A percentile compares a stretch with the other conserved stretches of the same genome.
Evolutionary conservation across 2,113 vertebrate genomes (phyloP).

Genomic region (Hiodon alosoides): DNA sequence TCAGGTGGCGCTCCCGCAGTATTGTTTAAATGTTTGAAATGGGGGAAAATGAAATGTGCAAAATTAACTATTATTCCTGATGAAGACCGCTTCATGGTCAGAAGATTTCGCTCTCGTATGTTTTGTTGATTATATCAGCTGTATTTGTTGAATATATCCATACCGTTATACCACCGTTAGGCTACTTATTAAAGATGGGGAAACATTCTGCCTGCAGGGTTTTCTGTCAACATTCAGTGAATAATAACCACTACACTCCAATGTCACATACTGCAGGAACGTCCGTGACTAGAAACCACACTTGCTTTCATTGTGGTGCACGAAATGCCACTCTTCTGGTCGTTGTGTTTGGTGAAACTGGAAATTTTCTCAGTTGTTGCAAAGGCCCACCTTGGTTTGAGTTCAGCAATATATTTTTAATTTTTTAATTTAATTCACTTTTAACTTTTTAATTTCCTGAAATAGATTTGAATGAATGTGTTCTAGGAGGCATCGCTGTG

Average conservation of each 20-base stretch:
- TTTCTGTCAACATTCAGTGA: background rate
- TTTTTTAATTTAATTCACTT: background rate
- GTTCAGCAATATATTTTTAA: background rate
- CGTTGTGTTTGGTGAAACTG: slow-evolving; percentile 3
- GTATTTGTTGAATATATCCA: no score
- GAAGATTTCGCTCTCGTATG: no score
- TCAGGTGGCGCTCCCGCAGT: no score
- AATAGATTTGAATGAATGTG: background rate
- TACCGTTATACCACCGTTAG: no score
- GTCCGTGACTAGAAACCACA: background rate
- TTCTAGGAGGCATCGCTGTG: background rate
- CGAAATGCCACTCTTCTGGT: background rate
- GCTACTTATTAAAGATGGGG: background rate
- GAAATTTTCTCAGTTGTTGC: background rate
- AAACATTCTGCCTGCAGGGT: background rate
- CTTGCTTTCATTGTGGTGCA: no score
- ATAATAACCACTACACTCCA: slow-evolving; percentile 16
- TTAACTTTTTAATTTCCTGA: background rate
- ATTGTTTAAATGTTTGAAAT: no score
- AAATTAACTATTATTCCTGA: no score
- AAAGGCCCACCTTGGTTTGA: background rate
- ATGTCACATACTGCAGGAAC: background rate
- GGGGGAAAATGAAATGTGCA: no score
- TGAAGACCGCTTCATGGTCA: no score
- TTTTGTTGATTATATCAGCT: no score